These are phyloP conservation scores for Teleopsis dalmanni DNA, from an alignment of 1,140 invertebrate species.

Conservation along the genomic window DNA sequence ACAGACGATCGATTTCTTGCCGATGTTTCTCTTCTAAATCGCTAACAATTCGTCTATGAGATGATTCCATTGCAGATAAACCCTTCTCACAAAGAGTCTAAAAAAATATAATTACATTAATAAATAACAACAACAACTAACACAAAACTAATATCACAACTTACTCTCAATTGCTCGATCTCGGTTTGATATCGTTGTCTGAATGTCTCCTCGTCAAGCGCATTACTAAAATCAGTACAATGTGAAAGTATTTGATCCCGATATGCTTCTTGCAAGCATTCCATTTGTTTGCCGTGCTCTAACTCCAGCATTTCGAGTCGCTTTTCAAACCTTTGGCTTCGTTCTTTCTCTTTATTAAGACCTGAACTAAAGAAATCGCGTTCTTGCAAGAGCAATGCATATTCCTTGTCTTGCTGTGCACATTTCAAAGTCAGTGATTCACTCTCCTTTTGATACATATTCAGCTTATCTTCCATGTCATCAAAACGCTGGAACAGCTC, in stretches of 20 bases:
- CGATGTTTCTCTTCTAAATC: constrained; percentile 80
- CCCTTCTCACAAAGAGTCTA: constrained; percentile 78
- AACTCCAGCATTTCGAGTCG: constrained; percentile 62
- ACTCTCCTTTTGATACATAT: constrained; percentile 18
- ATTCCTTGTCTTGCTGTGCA: constrained; percentile 29
- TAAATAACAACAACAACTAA: neutral
- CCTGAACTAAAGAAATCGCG: constrained; percentile 44
- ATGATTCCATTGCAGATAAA: constrained; percentile 77
- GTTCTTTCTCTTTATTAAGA: constrained; percentile 51
- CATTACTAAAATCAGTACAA: constrained; percentile 21
- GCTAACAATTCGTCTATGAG: constrained; percentile 72
- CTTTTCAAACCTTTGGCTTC: constrained; percentile 58
- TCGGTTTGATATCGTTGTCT: constrained; percentile 73
- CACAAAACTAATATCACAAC: constrained; percentile 15
- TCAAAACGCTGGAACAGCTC: constrained; percentile 16
- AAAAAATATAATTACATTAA: neutral
- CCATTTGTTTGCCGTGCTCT: constrained; percentile 69
- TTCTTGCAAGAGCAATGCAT: constrained; percentile 29
- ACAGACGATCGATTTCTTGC: constrained; percentile 51
- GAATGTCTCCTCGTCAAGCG: constrained; percentile 55
- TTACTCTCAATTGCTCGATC: constrained; percentile 73
- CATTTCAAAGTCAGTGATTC: constrained; percentile 21
- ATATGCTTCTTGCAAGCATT: constrained; percentile 63
- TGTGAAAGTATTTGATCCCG: constrained; percentile 47
- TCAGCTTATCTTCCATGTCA: constrained; percentile 13